Evolutionary conservation across 2,888 invertebrate species (phyloP), one percentile per base, ranked within the genome.

Genomic region (Dioctria linearis): DNA sequence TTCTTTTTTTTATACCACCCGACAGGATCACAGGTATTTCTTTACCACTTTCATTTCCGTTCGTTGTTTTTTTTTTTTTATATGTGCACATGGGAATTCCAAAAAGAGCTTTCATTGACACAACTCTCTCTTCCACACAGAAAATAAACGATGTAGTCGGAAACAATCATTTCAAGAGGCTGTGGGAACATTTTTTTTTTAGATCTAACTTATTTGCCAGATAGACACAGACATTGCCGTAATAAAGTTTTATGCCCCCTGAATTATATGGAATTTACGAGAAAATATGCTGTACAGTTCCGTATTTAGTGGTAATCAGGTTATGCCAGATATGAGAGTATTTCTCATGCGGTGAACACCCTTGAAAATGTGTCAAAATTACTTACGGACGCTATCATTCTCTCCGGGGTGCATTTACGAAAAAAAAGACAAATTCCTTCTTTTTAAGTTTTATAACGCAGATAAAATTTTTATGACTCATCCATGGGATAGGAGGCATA

Each of bases 301-400:
- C 63, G 46, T 76, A 76, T 46, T 76, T 76, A 76, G 76, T 46
- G 46, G 76, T 59, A 76, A 76, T 76, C 76, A 76, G 46, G 43
- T 76, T 61, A n/a, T 11, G 43, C 63, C 37, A 63, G 61, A 63
- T 63, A 76, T 42, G 49, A 25, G 25, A 63, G 37, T n/a, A 66
- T 3, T 3, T 37, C 39, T 66, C 6, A 66, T 66, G 43, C 43
- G 42, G 46, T 40, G 49, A 40, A 63, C 43, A 63, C 46, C 76
- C n/a, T 39, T 43, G 37, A 11, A 61, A 59, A 73, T 57, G 73
- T 73, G 42, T 73, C 59, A 59, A 57, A 73, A 73, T 57, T 73
- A 57, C 59, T 42, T 25, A 25, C 25, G 25, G 59, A 13, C 40
- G 73, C 6, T 13, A 25, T 54, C 57, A 73, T 25, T 39, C 54